Conservation (phyloP, 2,888 invertebrate genomes). For the Caenorhabditis becei region DNA sequence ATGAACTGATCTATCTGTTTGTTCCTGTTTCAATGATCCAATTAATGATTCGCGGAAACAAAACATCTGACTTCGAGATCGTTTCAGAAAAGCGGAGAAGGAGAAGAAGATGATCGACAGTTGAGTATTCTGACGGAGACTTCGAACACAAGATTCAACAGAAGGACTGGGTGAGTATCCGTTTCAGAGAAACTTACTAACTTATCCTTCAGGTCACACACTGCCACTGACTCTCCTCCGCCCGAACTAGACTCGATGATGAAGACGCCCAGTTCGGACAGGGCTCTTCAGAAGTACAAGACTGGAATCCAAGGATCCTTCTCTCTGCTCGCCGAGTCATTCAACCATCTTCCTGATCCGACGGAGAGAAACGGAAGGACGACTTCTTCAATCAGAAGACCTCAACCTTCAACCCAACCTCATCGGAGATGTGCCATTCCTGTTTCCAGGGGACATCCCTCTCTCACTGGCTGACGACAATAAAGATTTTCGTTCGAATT, state of each 20-base stretch:
- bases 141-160: constrained; percentile 44
- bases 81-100: constrained; percentile 26
- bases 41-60: constrained; percentile 1
- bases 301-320: constrained; percentile 46
- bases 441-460: constrained; percentile 39
- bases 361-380: constrained; percentile 11
- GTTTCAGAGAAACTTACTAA: too few species aligned
- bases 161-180: constrained; percentile 46
- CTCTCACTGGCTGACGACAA: constrained; percentile 10
- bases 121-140: constrained; percentile 48
- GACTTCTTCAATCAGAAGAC: constrained; percentile 20
- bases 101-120: constrained; percentile 39
- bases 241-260: constrained; percentile 61
- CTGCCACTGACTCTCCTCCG: constrained; percentile 42
- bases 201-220: constrained; percentile 37
- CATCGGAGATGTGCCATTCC: constrained; percentile 57
- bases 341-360: constrained; percentile 39
- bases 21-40: constrained; percentile 17
- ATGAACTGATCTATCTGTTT: constrained; percentile 8
- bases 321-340: constrained; percentile 37
- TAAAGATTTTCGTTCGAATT: neutral
- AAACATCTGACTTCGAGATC: too few species aligned
- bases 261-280: constrained; percentile 27
- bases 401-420: constrained; percentile 54
- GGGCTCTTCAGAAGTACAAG: constrained; percentile 52